Conservation (phyloP, 2,888 invertebrate genomes). For the Drosophila differens region DNA sequence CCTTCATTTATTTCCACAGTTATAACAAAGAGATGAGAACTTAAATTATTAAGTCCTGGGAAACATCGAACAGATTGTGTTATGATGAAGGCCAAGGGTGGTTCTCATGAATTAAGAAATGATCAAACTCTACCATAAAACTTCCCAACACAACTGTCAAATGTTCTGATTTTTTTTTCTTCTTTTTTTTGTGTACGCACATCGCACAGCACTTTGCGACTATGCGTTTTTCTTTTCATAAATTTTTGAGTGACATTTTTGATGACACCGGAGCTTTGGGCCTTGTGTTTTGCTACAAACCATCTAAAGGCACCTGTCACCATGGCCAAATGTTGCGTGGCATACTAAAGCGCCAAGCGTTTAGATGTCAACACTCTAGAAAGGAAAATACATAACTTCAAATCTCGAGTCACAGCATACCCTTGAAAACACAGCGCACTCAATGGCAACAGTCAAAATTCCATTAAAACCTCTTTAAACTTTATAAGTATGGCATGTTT, state of each 20-base stretch:
- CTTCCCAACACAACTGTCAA: not conserved
- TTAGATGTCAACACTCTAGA: conserved; percentile 71
- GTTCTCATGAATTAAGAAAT: not conserved
- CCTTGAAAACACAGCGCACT: conserved; percentile 10
- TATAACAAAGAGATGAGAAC: not conserved
- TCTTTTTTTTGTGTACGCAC: not conserved
- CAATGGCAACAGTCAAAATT: not conserved
- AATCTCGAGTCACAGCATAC: conserved; percentile 23
- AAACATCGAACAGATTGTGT: not conserved
- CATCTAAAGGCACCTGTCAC: conserved; percentile 81
- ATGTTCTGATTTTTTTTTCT: not conserved
- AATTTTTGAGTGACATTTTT: conserved; percentile 83
- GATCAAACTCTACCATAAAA: not conserved
- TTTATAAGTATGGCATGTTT: not conserved
- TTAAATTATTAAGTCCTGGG: not conserved
- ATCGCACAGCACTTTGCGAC: conserved; percentile 40
- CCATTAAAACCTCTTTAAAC: not conserved
- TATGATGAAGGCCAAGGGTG: not conserved
- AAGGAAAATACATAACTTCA: conserved; percentile 5
- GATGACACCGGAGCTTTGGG: conserved; percentile 80
- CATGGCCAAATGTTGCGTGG: conserved; percentile 80
- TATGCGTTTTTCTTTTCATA: conserved; percentile 75
- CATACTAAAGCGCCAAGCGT: conserved; percentile 78
- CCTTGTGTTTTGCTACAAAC: conserved; percentile 41
- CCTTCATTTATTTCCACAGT: not conserved